Base-by-base conservation (phyloP, 92 coral and sea anemone genomes). In the Scolanthus callimorphus region DNA sequence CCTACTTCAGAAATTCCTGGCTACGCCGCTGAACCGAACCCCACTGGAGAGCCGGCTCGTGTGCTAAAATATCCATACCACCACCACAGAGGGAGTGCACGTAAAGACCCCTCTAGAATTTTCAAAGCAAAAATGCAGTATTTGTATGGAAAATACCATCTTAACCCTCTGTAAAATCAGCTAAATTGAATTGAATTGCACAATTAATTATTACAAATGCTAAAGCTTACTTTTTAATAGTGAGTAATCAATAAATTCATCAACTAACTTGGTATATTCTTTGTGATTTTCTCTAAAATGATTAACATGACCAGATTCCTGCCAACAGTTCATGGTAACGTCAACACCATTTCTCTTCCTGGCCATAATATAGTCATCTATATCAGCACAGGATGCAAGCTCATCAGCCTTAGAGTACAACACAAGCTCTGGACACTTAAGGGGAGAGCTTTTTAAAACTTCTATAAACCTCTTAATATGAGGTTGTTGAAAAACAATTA, bases 211-310 rank as follows among this genome's bases (percentile, higher is more conserved):
- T n/a, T n/a, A n/a, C n/a, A n/a, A n/a, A n/a, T n/a, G n/a, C n/a
- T n/a, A n/a, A n/a, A n/a, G n/a, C n/a, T n/a, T n/a, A n/a, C n/a
- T n/a, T n/a, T n/a, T n/a, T n/a, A n/a, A n/a, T n/a, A n/a, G n/a
- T n/a, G n/a, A 86, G 34, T 82, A 30, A 24, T 71, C 73, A 27
- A 86, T 47, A 67, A 86, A 90, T 26, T 55, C 34, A 25, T 86
- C 63, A 11, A 90, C 65, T 25, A 52, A 61, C 62, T 41, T 59
- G 21, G 65, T 48, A 55, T 90, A 90, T 51, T 90, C 90, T 2
- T 78, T 76, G 11, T 82, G 43, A 54, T 86, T 78, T 60, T 82
- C 80, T 69, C 89, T 82, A 76, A 65, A 90, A 51, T 90, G 97
- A 63, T 78, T 83, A n/a, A 86, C 95, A 90, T 90, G 97, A 2